Evolutionary conservation across 1,140 invertebrate genomes (phyloP).

Genomic region (Tribolium madens): DNA sequence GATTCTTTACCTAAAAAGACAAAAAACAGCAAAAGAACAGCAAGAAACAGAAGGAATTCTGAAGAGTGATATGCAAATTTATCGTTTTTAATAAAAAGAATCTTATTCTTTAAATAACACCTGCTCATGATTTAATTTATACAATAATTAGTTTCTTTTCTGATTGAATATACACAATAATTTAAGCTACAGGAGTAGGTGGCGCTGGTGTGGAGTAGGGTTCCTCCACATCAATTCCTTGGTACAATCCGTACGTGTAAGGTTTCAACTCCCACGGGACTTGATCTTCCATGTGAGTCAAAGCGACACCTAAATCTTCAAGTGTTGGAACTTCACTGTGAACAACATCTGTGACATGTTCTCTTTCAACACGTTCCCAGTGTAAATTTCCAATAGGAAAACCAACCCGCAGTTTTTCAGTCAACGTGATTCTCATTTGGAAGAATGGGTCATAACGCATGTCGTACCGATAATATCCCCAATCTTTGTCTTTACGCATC

Average conservation of each 20-base stretch:
- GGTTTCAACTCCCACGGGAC: conserved; percentile 82
- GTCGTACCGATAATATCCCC: conserved; percentile 76
- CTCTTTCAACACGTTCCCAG: conserved; percentile 86
- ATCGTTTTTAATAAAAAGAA: too few species aligned
- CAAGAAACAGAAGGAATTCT: background rate
- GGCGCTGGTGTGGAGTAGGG: conserved; percentile 76
- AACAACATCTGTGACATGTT: conserved; percentile 80
- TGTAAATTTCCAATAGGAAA: conserved; percentile 77
- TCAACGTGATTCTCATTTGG: conserved; percentile 74
- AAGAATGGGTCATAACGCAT: conserved; percentile 79
- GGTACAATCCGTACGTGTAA: conserved; percentile 75
- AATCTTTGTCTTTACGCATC: conserved; percentile 76
- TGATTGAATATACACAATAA: conserved; percentile 16
- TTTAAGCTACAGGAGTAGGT: conserved; percentile 58
- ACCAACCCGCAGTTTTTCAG: conserved; percentile 71
- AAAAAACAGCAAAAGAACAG: background rate
- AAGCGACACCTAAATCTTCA: conserved; percentile 86
- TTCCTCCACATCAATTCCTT: conserved; percentile 82
- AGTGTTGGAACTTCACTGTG: conserved; percentile 78
- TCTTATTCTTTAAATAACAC: too few species aligned
- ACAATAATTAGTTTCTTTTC: too few species aligned
- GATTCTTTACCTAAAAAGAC: background rate
- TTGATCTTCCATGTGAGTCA: conserved; percentile 82
- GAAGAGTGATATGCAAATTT: too few species aligned
- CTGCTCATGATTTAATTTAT: too few species aligned